Evolutionary conservation across 1,140 invertebrate genomes (phyloP).

Genomic region (Agrypnia vestita): DNA sequence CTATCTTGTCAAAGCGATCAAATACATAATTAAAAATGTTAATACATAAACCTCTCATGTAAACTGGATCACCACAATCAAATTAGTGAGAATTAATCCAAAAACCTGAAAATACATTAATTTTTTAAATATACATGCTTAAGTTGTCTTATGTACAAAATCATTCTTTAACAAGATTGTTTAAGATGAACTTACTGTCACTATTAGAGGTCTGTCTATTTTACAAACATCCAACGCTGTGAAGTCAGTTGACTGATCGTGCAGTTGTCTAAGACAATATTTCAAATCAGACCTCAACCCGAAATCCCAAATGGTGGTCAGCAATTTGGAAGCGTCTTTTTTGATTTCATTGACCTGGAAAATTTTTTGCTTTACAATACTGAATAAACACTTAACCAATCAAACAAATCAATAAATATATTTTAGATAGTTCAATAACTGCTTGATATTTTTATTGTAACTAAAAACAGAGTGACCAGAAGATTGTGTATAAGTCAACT

Average conservation of each 20-base stretch:
- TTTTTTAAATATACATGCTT: neutral
- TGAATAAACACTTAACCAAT: neutral
- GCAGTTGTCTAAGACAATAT: neutral
- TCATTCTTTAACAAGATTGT: too few species aligned
- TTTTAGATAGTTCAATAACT: too few species aligned
- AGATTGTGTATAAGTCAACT: too few species aligned
- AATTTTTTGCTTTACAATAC: neutral
- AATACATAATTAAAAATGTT: too few species aligned
- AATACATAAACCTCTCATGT: neutral
- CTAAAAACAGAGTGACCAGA: too few species aligned
- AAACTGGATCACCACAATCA: constrained; percentile 1
- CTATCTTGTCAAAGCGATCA: too few species aligned
- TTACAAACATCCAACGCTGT: constrained; percentile 9
- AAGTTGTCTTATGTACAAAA: too few species aligned
- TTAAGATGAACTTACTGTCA: constrained; percentile 12
- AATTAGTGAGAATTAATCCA: neutral
- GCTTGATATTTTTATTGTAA: too few species aligned
- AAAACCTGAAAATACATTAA: constrained; percentile 12
- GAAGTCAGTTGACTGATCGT: neutral
- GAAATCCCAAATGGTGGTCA: constrained; percentile 1
- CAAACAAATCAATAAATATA: too few species aligned
- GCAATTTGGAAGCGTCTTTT: neutral
- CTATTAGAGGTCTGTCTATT: constrained; percentile 3
- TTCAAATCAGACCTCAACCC: constrained; percentile 16
- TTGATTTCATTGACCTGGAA: neutral